Percentiles rank a stretch among this genome's conserved stretches.
phyloP scores from a whole-genome alignment of 2,888 invertebrate genomes.

The Thysanoteuthis rhombus region DNA sequence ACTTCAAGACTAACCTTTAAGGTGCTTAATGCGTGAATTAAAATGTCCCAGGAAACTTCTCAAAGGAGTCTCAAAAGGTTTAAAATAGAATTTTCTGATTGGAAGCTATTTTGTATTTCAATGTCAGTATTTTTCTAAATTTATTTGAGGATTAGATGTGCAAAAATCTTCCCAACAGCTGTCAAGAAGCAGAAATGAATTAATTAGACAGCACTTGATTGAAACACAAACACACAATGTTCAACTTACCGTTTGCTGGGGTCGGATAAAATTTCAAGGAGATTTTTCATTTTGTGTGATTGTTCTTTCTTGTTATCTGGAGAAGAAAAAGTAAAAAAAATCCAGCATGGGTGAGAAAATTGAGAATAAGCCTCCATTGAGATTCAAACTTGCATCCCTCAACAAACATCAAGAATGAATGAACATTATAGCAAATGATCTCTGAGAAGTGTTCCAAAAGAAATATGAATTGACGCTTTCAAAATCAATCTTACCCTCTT shows the following conservation, averaged over 20 bases:
- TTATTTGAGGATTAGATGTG: no score
- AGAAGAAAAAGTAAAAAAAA: slow-evolving; percentile 41
- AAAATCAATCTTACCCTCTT: slow-evolving; percentile 58
- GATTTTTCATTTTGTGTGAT: slow-evolving; percentile 91
- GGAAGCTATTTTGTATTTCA: no score
- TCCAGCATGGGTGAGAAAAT: background rate
- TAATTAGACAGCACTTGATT: no score
- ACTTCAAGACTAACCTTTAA: no score
- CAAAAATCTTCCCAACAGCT: no score
- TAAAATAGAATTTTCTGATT: no score
- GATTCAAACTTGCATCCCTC: background rate
- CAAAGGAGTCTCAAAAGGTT: no score
- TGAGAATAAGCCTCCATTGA: background rate
- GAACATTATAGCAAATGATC: no score
- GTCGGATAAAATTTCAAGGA: slow-evolving; percentile 89
- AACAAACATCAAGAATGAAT: background rate
- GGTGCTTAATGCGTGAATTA: no score
- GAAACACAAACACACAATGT: background rate
- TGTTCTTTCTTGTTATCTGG: slow-evolving; percentile 82
- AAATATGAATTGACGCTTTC: background rate
- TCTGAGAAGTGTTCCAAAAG: background rate
- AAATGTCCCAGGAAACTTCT: no score
- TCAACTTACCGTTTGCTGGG: slow-evolving; percentile 77
- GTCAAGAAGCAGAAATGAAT: no score
- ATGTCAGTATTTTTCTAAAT: no score